Percentiles rank a stretch among this genome's conserved stretches.
Conservation (phyloP, 1,140 invertebrate species). For the Lordiphosa mommai region DNA sequence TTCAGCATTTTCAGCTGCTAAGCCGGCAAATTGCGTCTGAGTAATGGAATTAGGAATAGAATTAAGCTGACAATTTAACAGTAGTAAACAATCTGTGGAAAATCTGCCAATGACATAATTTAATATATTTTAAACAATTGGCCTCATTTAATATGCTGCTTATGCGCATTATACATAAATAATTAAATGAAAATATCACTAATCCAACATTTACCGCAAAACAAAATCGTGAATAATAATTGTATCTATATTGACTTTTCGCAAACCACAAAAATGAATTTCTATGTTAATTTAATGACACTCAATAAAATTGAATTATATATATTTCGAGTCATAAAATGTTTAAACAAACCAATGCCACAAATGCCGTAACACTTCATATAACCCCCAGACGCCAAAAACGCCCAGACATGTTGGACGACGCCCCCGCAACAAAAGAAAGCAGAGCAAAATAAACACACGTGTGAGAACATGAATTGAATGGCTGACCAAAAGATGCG, state of each 20-base stretch:
- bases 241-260: neutral
- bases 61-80: no score
- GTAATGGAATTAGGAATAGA: neutral
- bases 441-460: constrained; percentile 63
- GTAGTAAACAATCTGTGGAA: no score
- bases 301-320: constrained; percentile 36
- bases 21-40: constrained; percentile 7
- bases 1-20: constrained; percentile 22
- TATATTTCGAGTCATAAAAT: constrained; percentile 23
- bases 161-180: no score
- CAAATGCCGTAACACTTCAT: constrained; percentile 67
- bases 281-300: constrained; percentile 55
- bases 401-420: neutral
- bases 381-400: constrained; percentile 21
- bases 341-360: constrained; percentile 53
- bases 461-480: constrained; percentile 66
- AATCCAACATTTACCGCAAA: constrained; percentile 20
- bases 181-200: constrained; percentile 2
- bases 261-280: constrained; percentile 42
- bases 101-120: no score
- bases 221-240: constrained; percentile 8
- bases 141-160: no score
- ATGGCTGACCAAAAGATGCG: constrained; percentile 61
- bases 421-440: constrained; percentile 40
- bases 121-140: no score